Evolutionary conservation across 2,113 vertebrate species (phyloP).

Genomic region (Hirundichthys speculiger): DNA sequence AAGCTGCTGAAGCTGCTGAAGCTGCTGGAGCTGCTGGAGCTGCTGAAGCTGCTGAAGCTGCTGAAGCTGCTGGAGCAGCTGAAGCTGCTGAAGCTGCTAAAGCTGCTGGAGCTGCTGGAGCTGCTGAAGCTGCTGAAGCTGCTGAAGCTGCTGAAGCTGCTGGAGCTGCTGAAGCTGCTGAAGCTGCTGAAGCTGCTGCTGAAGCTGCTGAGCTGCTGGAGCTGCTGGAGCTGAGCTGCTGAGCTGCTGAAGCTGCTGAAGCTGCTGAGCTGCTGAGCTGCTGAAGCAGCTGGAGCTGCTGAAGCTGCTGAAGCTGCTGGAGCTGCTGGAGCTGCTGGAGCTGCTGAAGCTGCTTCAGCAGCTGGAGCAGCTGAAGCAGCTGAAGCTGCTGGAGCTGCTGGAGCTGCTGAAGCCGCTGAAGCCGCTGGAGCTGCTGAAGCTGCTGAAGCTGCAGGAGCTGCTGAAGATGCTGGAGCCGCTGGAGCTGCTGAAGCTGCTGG

Average conservation of each 20-base stretch:
- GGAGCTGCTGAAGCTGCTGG: constrained; percentile 17
- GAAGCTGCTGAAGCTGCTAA: no score
- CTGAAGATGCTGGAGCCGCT: constrained; percentile 25
- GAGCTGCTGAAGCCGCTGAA: constrained; percentile 18
- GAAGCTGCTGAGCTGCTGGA: constrained; percentile 1
- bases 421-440: constrained; percentile 16
- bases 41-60: constrained; percentile 36
- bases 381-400: constrained; percentile 24
- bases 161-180: constrained; percentile 13
- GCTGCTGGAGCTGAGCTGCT: constrained; percentile 45
- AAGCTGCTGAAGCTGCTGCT: constrained; percentile 25
- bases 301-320: no score
- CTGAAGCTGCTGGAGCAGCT: constrained; percentile 13
- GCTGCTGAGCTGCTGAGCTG: no score
- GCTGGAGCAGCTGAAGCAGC: constrained; percentile 13
- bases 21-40: neutral
- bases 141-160: constrained; percentile 29
- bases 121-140: constrained; percentile 21
- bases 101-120: constrained; percentile 18
- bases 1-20: no score
- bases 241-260: neutral
- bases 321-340: constrained; percentile 18
- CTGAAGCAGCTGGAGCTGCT: constrained; percentile 12
- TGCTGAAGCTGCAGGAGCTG: constrained; percentile 23
- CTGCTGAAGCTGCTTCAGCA: constrained; percentile 20